Conservation (phyloP, 2,113 vertebrate genomes). For the Galeopterus variegatus region DNA sequence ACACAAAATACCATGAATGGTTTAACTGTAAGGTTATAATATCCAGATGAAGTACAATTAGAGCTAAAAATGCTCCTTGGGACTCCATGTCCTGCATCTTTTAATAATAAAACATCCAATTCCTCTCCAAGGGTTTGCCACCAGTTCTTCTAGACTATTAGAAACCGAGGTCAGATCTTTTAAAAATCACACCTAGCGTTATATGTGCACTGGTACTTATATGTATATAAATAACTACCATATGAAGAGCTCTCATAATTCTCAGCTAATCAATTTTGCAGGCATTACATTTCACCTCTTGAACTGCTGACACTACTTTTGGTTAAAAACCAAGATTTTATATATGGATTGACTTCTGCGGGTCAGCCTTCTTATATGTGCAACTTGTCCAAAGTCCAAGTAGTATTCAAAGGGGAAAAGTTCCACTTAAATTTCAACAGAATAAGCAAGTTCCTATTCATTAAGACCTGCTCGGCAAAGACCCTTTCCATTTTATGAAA, state of each 20-base stretch:
- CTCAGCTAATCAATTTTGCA: slow-evolving; percentile 9
- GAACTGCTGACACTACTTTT: neutral
- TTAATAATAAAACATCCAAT: neutral
- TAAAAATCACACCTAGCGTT: neutral
- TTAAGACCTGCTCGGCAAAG: slow-evolving; percentile 43
- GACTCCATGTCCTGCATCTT: neutral
- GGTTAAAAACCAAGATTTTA: slow-evolving; percentile 13
- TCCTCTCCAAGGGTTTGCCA: neutral
- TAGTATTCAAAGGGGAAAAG: slow-evolving; percentile 19
- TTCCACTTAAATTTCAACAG: slow-evolving; percentile 43
- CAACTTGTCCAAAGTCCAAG: slow-evolving; percentile 17
- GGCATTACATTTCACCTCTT: neutral
- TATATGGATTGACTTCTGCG: neutral
- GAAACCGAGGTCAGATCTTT: neutral
- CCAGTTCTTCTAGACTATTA: neutral
- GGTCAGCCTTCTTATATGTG: slow-evolving; percentile 12
- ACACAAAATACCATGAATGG: neutral
- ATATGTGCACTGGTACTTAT: neutral
- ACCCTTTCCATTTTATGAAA: neutral
- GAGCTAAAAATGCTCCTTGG: neutral
- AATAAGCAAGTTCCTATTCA: slow-evolving; percentile 42
- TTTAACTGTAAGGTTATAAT: slow-evolving; percentile 27
- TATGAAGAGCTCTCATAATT: neutral
- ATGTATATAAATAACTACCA: neutral
- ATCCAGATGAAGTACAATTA: slow-evolving; percentile 38